A percentile compares a stretch with the other conserved stretches of the same genome.
phyloP scores from a whole-genome alignment of 2,113 vertebrate genomes.

The Axis porcinus region DNA sequence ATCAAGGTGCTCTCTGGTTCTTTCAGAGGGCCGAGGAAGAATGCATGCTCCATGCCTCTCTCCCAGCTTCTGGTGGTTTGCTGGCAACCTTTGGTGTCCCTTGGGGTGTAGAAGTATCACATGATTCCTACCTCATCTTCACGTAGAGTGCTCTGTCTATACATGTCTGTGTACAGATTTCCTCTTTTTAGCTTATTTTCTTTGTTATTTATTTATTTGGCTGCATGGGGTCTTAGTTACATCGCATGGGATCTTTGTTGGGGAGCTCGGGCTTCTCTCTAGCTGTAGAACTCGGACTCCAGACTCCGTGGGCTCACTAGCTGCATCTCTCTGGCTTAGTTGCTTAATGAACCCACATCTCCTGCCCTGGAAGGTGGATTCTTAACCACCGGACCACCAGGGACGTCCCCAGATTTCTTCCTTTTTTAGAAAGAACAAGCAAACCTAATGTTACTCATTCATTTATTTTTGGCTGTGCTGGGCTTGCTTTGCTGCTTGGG shows the following conservation, averaged over 20 bases:
- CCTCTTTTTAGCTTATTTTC: neutral
- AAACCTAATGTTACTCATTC: neutral
- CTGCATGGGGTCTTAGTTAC: neutral
- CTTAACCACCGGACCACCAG: neutral
- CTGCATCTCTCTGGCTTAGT: neutral
- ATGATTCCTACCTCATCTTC: neutral
- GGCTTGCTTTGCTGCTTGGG: rapidly evolving
- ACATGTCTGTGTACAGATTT: neutral
- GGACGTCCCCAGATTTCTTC: neutral
- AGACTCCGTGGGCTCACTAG: neutral
- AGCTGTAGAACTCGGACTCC: neutral
- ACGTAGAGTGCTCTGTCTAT: neutral
- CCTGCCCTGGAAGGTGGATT: neutral
- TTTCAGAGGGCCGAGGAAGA: neutral
- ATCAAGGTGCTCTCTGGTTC: neutral
- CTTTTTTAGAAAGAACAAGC: neutral
- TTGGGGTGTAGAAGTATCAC: neutral
- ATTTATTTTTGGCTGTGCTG: neutral
- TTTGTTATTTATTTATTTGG: neutral
- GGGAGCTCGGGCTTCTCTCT: neutral
- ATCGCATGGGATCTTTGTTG: neutral
- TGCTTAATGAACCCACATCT: neutral
- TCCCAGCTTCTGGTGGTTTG: neutral
- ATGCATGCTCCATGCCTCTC: too few relatives aligned
- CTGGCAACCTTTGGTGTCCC: neutral